These are phyloP conservation scores for Geophilus truncorum DNA, from an alignment of 2,888 invertebrate species.

Conservation along the genomic window DNA sequence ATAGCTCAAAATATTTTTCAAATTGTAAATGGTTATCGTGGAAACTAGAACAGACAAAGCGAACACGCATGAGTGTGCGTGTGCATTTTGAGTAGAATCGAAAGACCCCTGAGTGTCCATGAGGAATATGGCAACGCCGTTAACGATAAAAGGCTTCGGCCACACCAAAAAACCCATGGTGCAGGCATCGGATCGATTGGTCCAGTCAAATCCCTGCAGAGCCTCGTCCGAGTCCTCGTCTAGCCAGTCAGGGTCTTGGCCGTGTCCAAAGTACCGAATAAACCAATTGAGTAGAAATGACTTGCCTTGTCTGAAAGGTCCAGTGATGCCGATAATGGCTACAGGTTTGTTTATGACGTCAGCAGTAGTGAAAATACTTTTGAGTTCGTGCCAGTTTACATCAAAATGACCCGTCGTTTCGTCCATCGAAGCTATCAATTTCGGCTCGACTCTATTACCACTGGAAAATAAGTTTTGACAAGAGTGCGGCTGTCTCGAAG, in stretches of 20 bases:
- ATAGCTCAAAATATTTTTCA: neutral
- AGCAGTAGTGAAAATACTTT: neutral
- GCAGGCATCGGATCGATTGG: neutral
- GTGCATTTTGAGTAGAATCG: neutral
- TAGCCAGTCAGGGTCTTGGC: neutral
- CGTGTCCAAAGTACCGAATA: neutral
- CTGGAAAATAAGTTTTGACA: no score
- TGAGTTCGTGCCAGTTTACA: no score
- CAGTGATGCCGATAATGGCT: no score
- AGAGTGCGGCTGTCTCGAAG: no score
- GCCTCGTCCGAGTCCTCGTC: neutral
- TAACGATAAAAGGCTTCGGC: neutral
- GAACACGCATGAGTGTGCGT: neutral
- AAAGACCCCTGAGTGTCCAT: neutral
- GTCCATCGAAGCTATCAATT: no score
- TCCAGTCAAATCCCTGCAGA: no score
- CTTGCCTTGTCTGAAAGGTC: neutral
- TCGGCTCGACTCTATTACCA: no score
- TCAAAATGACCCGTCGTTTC: no score
- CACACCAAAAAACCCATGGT: neutral
- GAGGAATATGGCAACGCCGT: neutral
- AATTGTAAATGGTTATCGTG: neutral
- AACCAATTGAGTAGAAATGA: neutral
- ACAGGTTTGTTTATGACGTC: neutral
- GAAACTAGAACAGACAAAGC: neutral